Evolutionary conservation across 2,797 vertebrate genomes (phyloP), one percentile per base, ranked within the genome.

Genomic region (Parauchenoglanis ngamensis): DNA sequence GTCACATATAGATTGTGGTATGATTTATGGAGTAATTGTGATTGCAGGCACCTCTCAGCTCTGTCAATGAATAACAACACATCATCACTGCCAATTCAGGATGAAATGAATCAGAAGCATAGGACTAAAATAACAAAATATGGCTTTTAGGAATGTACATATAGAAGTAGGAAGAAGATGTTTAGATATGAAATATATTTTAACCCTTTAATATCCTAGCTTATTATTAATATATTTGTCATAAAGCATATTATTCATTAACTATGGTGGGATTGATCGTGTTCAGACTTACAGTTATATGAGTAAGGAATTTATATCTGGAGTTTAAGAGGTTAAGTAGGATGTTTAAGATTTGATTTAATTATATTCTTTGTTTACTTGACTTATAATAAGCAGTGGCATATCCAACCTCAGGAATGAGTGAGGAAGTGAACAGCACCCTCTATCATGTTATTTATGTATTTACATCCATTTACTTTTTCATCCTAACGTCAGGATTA

Each of bases 1-100:
- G 73, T 61, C 49, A 87, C 68, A 84, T 73, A 65, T 77, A 84
- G 87, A 88, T 88, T 85, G 54, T 52, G 40, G 52, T 31, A 80
- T 88, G 87, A 85, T 88, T 88, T 79, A 85, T 88, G 83, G 76
- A 63, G 83, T 80, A 54, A 88, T 73, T 80, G 65, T 86, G 61
- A 88, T n/a, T 57, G 11, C 84, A 67, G 80, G 77, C 54, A 65
- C 68, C 49, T 54, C n/a, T 79, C 73, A 79, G 63, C 44, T 72
- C 87, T 80, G 83, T 73, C 76, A 85, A 70, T 85, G 75, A 84
- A 80, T 85, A 79, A 88, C 83, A 57, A n/a, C 75, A 78, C 59
- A 67, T 85, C 52, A 72, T 72, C 52, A 17, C 31, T 44, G 67
- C 31, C 67, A 40, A 7, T 65, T 67, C 44, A 56, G 23, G 28